These are phyloP conservation scores for Australoheros scitulus DNA, from an alignment of 2,113 vertebrate genomes.

Conservation along the genomic window DNA sequence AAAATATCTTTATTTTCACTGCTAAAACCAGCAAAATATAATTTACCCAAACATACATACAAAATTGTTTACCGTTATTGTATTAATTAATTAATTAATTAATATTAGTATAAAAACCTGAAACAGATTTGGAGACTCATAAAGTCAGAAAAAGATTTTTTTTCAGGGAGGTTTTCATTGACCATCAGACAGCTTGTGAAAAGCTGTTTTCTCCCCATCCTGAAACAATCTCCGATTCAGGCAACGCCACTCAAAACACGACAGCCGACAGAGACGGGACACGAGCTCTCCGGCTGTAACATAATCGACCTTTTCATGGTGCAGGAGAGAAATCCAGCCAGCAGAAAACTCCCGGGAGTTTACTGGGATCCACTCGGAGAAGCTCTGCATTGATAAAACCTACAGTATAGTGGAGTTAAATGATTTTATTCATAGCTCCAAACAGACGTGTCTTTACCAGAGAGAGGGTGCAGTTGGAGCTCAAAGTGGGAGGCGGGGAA, in stretches of 20 bases:
- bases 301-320: constrained; percentile 48
- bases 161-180: neutral
- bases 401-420: constrained; percentile 31
- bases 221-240: constrained; percentile 19
- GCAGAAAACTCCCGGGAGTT: constrained; percentile 16
- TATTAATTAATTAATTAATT: no score
- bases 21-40: no score
- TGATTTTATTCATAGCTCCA: constrained; percentile 39
- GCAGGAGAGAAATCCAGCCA: neutral
- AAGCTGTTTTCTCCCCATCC: neutral
- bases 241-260: neutral
- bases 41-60: neutral
- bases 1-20: no score
- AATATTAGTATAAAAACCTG: neutral
- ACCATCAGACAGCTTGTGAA: constrained; percentile 2
- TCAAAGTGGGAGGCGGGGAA: neutral
- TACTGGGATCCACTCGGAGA: constrained; percentile 5
- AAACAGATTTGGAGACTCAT: neutral
- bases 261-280: neutral
- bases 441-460: constrained; percentile 1
- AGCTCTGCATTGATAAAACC: neutral
- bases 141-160: neutral
- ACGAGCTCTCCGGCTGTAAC: neutral
- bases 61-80: neutral
- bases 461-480: neutral